Percentiles rank a stretch among this genome's conserved stretches.
phyloP scores from a whole-genome alignment of 2,888 invertebrate species.

The Plemyria rubiginata region DNA sequence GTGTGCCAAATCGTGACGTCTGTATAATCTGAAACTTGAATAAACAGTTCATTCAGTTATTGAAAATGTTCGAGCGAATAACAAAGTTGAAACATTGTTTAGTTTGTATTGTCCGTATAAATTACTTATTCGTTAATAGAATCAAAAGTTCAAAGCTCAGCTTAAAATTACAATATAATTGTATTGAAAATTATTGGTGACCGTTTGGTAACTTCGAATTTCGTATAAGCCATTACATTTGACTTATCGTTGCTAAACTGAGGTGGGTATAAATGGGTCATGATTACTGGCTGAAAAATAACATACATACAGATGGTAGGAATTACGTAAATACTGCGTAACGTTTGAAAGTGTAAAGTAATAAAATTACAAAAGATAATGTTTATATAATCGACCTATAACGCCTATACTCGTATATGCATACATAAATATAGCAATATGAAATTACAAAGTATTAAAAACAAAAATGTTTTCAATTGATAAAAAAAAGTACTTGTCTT shows the following conservation, averaged over 20 bases:
- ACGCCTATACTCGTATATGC: too few species aligned
- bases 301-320: background rate
- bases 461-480: too few species aligned
- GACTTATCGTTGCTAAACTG: conserved; percentile 20
- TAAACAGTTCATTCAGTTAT: conserved; percentile 7
- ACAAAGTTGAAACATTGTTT: conserved; percentile 35
- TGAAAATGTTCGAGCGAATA: conserved; percentile 40
- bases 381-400: too few species aligned
- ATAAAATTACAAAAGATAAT: too few species aligned
- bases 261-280: conserved; percentile 17
- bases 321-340: background rate
- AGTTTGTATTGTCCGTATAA: conserved; percentile 33
- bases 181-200: conserved; percentile 30
- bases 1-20: conserved; percentile 16
- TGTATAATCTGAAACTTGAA: conserved; percentile 8
- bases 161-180: conserved; percentile 38
- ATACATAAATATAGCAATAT: too few species aligned
- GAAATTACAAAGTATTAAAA: too few species aligned
- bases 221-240: conserved; percentile 25
- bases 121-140: conserved; percentile 32
- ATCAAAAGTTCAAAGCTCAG: conserved; percentile 30
- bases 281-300: background rate
- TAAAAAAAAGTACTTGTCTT: too few species aligned
- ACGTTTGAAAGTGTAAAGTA: too few species aligned
- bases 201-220: conserved; percentile 17